A percentile compares a stretch with the other conserved stretches of the same genome.
These are phyloP conservation scores for Melieria omissa DNA, from an alignment of 2,888 invertebrate genomes.

Conservation along the genomic window DNA sequence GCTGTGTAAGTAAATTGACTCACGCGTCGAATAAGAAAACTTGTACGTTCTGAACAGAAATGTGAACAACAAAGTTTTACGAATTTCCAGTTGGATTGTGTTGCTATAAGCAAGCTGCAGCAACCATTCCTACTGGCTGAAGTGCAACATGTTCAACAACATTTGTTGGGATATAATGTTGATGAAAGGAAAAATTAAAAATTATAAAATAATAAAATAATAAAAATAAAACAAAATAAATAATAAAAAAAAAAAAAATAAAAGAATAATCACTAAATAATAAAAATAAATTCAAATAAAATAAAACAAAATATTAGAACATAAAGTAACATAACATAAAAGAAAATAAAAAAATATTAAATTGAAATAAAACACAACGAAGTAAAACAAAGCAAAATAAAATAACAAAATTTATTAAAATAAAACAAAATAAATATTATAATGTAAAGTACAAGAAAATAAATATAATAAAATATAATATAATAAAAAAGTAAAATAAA, in stretches of 20 bases:
- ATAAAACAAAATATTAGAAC: neutral
- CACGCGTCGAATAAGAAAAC: too few species aligned
- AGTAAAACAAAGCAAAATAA: neutral
- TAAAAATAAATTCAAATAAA: neutral
- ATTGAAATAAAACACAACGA: conserved; percentile 3
- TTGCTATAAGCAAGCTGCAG: too few species aligned
- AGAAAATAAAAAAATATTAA: neutral
- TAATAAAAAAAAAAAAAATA: neutral
- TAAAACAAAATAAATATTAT: neutral
- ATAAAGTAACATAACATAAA: neutral
- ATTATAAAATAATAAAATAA: conserved; percentile 9
- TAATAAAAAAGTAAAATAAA: neutral
- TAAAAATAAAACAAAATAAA: neutral
- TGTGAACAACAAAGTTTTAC: too few species aligned
- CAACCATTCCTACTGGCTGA: too few species aligned
- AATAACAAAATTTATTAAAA: neutral
- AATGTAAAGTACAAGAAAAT: neutral
- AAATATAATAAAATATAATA: conserved; percentile 10
- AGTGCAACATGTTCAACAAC: too few species aligned
- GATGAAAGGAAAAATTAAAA: neutral
- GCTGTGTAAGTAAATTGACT: too few species aligned
- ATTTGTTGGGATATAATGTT: neutral
- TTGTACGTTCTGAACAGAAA: too few species aligned
- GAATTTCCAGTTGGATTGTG: too few species aligned
- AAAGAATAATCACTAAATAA: neutral